These are phyloP conservation scores for Peromyscus polionotus DNA, from an alignment of 2,113 vertebrate species.

Conservation along the genomic window DNA sequence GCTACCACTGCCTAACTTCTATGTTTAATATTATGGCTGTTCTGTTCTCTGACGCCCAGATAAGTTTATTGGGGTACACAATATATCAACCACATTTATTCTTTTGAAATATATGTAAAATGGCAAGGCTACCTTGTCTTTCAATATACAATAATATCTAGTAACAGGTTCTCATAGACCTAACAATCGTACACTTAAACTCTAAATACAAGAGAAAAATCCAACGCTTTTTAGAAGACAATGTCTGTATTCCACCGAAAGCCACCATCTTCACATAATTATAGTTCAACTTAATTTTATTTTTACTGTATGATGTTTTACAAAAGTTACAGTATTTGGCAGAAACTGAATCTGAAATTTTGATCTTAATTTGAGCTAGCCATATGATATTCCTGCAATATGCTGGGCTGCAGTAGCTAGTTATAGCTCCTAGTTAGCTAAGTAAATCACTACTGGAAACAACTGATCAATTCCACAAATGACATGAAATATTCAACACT, in stretches of 20 bases:
- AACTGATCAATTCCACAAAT: not conserved
- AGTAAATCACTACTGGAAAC: not conserved
- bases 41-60: too few relatives aligned
- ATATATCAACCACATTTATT: not conserved
- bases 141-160: conserved; percentile 4
- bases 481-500: not conserved
- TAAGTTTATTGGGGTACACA: too few relatives aligned
- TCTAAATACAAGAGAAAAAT: not conserved
- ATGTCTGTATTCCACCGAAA: not conserved
- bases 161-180: not conserved
- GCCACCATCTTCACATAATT: not conserved
- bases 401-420: not conserved
- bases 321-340: not conserved
- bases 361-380: not conserved
- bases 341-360: not conserved
- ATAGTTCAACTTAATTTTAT: not conserved
- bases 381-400: not conserved
- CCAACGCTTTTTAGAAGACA: not conserved
- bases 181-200: not conserved
- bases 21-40: too few relatives aligned
- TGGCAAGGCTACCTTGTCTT: not conserved
- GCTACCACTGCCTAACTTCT: too few relatives aligned
- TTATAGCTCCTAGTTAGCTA: not conserved
- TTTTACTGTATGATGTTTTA: not conserved
- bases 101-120: not conserved